These are phyloP conservation scores for Rhinogobius similis DNA, from an alignment of 2,113 vertebrate species.

Conservation along the genomic window DNA sequence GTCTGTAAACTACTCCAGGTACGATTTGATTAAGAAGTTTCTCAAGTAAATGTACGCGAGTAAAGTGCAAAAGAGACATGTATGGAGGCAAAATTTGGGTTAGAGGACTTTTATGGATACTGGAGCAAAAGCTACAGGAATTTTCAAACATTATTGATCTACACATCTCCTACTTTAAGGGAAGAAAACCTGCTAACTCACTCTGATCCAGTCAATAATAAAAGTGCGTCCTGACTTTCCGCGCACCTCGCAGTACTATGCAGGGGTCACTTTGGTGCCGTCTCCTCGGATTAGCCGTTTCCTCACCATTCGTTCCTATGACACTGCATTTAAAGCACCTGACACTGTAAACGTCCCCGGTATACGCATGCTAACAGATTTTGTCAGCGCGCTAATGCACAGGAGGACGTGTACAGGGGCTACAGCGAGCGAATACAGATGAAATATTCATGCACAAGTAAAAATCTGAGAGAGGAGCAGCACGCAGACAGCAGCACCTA, in stretches of 20 bases:
- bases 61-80: no score
- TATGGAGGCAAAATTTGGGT: no score
- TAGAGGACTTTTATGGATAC: no score
- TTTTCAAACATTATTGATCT: no score
- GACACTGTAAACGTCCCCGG: slow-evolving; percentile 8
- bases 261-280: slow-evolving; percentile 25
- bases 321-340: slow-evolving; percentile 37
- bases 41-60: no score
- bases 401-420: slow-evolving; percentile 40
- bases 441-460: slow-evolving; percentile 70
- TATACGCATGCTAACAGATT: slow-evolving; percentile 9
- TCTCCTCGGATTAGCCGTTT: slow-evolving; percentile 36
- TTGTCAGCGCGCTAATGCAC: slow-evolving; percentile 45
- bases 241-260: slow-evolving; percentile 7
- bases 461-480: slow-evolving; percentile 57
- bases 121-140: no score
- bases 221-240: slow-evolving; percentile 18
- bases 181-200: no score
- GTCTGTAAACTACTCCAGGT: no score
- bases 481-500: slow-evolving; percentile 49
- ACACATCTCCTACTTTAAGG: no score
- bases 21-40: no score
- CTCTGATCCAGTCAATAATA: not conserved
- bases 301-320: slow-evolving; percentile 9
- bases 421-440: slow-evolving; percentile 41